Conservation (phyloP, 2,797 vertebrate species). For the Gadopsis bispinosus region DNA sequence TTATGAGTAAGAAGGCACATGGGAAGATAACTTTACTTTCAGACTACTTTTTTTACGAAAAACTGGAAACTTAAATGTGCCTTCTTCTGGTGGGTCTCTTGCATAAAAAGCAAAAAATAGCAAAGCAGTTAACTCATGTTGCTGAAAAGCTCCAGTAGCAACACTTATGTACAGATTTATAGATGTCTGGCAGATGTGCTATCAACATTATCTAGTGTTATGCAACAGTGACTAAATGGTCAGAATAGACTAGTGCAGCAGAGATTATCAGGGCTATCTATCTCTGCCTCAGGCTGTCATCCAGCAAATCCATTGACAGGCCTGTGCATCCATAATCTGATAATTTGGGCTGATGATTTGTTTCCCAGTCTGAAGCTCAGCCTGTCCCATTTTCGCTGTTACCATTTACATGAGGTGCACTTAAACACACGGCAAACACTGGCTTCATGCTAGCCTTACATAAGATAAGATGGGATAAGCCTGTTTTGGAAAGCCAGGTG, state of each 20-base stretch:
- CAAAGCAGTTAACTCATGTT: slow-evolving; percentile 1
- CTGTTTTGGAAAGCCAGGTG: background rate
- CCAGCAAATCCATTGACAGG: slow-evolving; percentile 71
- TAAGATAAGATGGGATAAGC: background rate
- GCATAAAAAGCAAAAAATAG: background rate
- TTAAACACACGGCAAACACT: slow-evolving; percentile 40
- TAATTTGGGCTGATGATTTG: slow-evolving; percentile 62
- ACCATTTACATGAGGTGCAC: slow-evolving; percentile 42
- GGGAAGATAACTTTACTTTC: slow-evolving; percentile 45
- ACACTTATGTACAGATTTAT: slow-evolving; percentile 37
- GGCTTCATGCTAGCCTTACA: slow-evolving; percentile 4
- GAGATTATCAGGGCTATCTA: slow-evolving; percentile 75
- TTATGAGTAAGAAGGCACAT: slow-evolving; percentile 53
- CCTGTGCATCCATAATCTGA: slow-evolving; percentile 70
- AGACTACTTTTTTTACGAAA: slow-evolving; percentile 18
- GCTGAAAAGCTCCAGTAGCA: slow-evolving; percentile 21
- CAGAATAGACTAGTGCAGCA: slow-evolving; percentile 46
- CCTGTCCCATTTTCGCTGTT: slow-evolving; percentile 55
- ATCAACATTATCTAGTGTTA: slow-evolving; percentile 65
- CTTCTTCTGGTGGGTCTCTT: background rate
- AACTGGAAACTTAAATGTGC: slow-evolving; percentile 12
- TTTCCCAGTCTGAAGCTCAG: slow-evolving; percentile 43
- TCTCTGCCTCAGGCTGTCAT: slow-evolving; percentile 61
- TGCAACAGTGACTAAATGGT: slow-evolving; percentile 69
- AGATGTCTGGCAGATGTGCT: slow-evolving; percentile 66